Evolutionary conservation across 2,797 vertebrate genomes (phyloP).

Genomic region (Propithecus perrieri): DNA sequence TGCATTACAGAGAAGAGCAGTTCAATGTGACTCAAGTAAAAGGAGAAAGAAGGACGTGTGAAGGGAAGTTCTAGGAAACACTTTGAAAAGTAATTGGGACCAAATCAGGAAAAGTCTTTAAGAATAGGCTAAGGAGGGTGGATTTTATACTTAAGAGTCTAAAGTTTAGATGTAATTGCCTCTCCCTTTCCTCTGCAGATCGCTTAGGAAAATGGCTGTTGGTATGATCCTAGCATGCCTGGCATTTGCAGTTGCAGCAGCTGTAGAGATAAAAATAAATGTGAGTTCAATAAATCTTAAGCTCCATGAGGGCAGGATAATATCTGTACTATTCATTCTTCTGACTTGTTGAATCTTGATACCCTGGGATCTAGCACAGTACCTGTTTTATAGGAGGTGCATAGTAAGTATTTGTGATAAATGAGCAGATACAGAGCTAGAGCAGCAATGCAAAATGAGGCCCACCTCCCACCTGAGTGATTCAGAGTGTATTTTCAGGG

Average conservation of each 20-base stretch:
- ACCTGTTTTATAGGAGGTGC: background rate
- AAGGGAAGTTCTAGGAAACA: background rate
- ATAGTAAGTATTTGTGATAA: background rate
- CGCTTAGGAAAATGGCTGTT: constrained; percentile 93
- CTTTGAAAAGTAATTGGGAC: constrained; percentile 3
- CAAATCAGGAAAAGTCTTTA: constrained; percentile 5
- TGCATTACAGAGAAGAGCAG: background rate
- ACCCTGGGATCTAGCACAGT: background rate
- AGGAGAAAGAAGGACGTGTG: background rate
- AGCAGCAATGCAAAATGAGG: background rate
- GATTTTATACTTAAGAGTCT: background rate
- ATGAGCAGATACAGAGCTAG: background rate
- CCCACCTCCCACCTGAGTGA: background rate
- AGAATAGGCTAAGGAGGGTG: background rate
- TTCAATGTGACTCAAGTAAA: background rate
- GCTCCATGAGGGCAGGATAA: background rate
- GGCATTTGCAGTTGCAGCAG: constrained; percentile 92
- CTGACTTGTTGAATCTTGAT: background rate
- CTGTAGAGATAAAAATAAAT: constrained; percentile 93
- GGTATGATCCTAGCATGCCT: constrained; percentile 96
- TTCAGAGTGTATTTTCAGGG: background rate
- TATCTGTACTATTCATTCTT: background rate
- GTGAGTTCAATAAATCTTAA: constrained; percentile 84
- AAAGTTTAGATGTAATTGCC: background rate
- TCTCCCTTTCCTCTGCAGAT: constrained; percentile 85